phyloP scores from a whole-genome alignment of 2,113 vertebrate genomes.

The Silurus asotus region DNA sequence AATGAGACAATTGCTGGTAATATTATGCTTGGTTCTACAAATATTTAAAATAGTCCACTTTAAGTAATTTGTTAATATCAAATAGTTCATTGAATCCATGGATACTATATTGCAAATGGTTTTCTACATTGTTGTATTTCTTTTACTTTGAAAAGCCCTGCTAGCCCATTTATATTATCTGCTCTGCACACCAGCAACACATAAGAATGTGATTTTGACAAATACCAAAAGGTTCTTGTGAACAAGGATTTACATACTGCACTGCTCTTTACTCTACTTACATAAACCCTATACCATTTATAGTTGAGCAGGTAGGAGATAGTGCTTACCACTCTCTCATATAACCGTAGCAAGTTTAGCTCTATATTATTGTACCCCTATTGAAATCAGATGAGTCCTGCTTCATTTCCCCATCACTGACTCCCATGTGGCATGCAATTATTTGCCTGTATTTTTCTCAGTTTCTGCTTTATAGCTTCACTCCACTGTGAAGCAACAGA shows the following conservation, averaged over 20 bases:
- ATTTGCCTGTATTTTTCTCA: constrained; percentile 41
- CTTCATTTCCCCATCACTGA: constrained; percentile 30
- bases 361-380: constrained; percentile 2
- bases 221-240: background rate
- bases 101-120: background rate
- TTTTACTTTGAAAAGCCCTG: background rate
- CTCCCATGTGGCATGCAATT: constrained; percentile 44
- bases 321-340: background rate
- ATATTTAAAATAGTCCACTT: background rate
- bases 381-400: constrained; percentile 37
- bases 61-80: background rate
- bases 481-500: constrained; percentile 26
- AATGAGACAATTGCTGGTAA: background rate
- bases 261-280: background rate
- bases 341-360: background rate
- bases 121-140: background rate
- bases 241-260: background rate
- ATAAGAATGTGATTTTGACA: background rate
- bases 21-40: background rate
- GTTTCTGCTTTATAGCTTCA: constrained; percentile 35
- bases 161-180: background rate
- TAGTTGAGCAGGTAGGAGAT: background rate
- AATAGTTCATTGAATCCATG: background rate
- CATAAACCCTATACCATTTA: constrained; percentile 23
- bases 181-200: background rate